Percentiles rank a stretch among this genome's conserved stretches.
phyloP scores from a whole-genome alignment of 2,797 vertebrate species.

The Varecia variegata region DNA sequence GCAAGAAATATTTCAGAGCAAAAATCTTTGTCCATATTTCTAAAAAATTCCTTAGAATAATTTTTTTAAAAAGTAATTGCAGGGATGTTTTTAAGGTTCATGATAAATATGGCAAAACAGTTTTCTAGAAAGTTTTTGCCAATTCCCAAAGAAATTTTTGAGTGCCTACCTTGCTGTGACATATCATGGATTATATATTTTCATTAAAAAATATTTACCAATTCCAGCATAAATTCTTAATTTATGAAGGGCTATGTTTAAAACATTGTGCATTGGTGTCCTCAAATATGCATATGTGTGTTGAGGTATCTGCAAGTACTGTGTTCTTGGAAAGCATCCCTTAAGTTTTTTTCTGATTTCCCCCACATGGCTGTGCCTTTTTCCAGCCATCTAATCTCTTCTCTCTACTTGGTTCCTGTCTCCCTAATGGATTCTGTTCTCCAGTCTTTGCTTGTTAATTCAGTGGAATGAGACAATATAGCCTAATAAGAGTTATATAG shows the following conservation, averaged over 20 bases:
- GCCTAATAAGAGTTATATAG: not conserved
- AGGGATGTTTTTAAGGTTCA: slow-evolving; percentile 40
- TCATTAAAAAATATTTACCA: not conserved
- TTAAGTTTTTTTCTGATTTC: not conserved
- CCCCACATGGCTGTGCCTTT: not conserved
- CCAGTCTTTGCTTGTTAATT: not conserved
- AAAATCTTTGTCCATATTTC: not conserved
- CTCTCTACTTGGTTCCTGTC: not conserved
- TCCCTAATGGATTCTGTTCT: not conserved
- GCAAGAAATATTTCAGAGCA: not conserved
- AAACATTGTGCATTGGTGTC: not conserved
- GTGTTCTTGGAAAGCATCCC: not conserved
- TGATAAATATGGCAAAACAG: slow-evolving; percentile 48
- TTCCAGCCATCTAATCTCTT: not conserved
- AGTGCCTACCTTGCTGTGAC: not conserved
- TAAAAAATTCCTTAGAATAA: not conserved
- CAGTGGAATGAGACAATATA: not conserved
- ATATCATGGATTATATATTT: not conserved
- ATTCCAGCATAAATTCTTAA: not conserved
- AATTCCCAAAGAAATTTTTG: not conserved
- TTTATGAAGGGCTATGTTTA: slow-evolving; percentile 35
- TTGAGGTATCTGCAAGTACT: not conserved
- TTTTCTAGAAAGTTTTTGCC: not conserved
- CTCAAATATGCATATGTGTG: not conserved
- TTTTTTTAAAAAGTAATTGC: not conserved